A percentile compares a stretch with the other conserved stretches of the same genome.
Conservation (phyloP, 1,140 invertebrate species). For the Lasioglossum baleicum region DNA sequence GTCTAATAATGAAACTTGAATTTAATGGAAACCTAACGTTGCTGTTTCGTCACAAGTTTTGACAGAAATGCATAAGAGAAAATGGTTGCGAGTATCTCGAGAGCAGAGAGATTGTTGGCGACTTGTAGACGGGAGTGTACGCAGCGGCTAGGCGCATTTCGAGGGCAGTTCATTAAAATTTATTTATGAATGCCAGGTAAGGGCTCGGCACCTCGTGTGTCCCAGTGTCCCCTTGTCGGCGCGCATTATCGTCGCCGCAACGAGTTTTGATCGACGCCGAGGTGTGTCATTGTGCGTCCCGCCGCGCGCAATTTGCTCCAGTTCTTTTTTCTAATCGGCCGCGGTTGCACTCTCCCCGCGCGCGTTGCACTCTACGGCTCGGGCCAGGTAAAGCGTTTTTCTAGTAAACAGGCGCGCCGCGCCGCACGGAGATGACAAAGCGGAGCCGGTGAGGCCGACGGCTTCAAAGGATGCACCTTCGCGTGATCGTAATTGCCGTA, state of each 20-base stretch:
- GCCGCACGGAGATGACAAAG: conserved; percentile 52
- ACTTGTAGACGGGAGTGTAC: too few species aligned
- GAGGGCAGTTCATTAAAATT: conserved; percentile 70
- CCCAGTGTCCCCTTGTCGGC: conserved; percentile 40
- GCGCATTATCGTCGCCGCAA: conserved; percentile 52
- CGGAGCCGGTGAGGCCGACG: conserved; percentile 35
- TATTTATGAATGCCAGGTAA: conserved; percentile 73
- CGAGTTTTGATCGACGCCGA: conserved; percentile 57
- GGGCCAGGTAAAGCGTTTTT: conserved; percentile 27
- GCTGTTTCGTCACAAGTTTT: too few species aligned
- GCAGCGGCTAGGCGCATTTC: conserved; percentile 20
- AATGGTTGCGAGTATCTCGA: too few species aligned
- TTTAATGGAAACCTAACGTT: too few species aligned
- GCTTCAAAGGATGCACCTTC: conserved; percentile 4
- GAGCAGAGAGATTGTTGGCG: too few species aligned
- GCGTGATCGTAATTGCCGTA: conserved; percentile 12
- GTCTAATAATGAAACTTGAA: too few species aligned
- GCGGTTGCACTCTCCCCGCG: not conserved
- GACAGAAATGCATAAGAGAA: too few species aligned
- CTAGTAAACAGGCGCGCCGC: conserved; percentile 57
- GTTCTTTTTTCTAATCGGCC: conserved; percentile 53
- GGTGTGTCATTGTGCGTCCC: conserved; percentile 64
- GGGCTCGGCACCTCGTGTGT: conserved; percentile 63
- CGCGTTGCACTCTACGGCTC: not conserved
- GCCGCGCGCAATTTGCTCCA: conserved; percentile 66